Conservation (phyloP, 2,113 vertebrate genomes). For the Notarius quadriscutis region DNA sequence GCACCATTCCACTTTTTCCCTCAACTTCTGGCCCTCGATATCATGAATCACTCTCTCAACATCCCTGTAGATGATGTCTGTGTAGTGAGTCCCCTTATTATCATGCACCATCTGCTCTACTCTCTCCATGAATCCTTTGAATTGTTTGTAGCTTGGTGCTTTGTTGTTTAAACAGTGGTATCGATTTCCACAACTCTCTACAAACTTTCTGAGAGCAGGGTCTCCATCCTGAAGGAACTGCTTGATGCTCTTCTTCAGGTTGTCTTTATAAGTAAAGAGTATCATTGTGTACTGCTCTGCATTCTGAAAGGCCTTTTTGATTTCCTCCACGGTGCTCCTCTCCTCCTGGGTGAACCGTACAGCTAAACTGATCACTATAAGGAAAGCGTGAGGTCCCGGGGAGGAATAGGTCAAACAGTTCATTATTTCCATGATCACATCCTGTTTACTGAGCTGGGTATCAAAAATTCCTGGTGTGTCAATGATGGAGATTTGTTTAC, state of each 20-base stretch:
- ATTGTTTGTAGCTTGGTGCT: background rate
- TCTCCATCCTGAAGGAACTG: background rate
- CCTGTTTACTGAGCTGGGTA: background rate
- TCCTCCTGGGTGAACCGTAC: background rate
- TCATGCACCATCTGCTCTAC: background rate
- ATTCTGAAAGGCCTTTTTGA: background rate
- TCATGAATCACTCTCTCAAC: background rate
- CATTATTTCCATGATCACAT: background rate
- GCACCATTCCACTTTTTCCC: background rate
- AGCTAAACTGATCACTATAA: background rate
- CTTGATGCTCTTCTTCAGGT: background rate
- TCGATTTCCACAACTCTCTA: conserved; percentile 14
- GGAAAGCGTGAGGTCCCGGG: background rate
- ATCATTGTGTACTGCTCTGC: background rate
- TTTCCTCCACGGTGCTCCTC: background rate
- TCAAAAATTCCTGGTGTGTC: background rate
- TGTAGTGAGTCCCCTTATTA: background rate
- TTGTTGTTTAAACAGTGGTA: conserved; percentile 20
- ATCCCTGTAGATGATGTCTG: background rate
- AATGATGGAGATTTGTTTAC: background rate
- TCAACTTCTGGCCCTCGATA: conserved; percentile 10
- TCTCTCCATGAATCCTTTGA: background rate
- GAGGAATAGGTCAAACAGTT: background rate
- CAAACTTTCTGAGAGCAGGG: background rate
- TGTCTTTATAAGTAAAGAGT: background rate